Evolutionary conservation across 2,113 vertebrate genomes (phyloP).

Genomic region (Panthera leo): DNA sequence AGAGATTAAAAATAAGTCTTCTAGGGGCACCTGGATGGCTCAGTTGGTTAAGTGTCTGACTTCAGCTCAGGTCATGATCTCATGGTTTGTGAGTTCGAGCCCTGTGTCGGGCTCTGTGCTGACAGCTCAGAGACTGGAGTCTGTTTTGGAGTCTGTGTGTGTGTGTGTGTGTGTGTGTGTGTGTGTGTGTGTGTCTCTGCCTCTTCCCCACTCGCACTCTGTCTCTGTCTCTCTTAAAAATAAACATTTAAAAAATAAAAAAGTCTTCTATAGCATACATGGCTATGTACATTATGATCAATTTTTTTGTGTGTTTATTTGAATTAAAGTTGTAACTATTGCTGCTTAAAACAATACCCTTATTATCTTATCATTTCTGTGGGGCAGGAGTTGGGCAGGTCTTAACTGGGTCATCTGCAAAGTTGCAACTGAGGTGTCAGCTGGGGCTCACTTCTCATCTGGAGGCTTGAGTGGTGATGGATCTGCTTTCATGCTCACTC

Average conservation of each 20-base stretch:
- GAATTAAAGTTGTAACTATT: not conserved
- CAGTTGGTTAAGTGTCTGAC: too few relatives aligned
- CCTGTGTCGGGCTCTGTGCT: too few relatives aligned
- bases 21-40: not conserved
- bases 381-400: not conserved
- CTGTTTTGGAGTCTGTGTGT: too few relatives aligned
- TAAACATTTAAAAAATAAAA: not conserved
- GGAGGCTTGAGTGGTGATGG: not conserved
- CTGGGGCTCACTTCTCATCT: not conserved
- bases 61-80: too few relatives aligned
- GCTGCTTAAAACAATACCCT: not conserved
- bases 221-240: too few relatives aligned
- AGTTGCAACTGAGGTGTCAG: not conserved
- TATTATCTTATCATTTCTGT: not conserved
- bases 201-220: too few relatives aligned
- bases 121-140: too few relatives aligned
- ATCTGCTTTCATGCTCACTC: not conserved
- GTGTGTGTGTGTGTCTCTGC: too few relatives aligned
- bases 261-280: not conserved
- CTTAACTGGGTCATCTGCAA: not conserved
- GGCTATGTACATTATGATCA: not conserved
- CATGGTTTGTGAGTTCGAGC: too few relatives aligned
- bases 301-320: not conserved
- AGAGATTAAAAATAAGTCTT: constrained; percentile 1
- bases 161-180: too few relatives aligned